Percentiles rank a stretch among this genome's conserved stretches.
Conservation (phyloP, 2,888 invertebrate genomes). For the Archips xylosteana region DNA sequence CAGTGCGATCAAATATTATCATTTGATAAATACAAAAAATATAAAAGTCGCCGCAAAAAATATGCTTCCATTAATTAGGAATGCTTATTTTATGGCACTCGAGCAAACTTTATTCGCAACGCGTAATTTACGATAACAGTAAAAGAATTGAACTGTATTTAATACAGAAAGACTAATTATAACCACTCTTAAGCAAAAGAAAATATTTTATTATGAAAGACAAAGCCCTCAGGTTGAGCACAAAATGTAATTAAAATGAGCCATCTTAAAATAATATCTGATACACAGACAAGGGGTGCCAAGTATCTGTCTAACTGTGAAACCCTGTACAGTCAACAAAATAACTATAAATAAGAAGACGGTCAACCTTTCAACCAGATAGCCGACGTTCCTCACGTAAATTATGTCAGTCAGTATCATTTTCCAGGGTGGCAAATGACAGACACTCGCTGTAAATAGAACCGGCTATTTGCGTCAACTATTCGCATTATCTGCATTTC, state of each 20-base stretch:
- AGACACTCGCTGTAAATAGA: background rate
- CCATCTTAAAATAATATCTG: background rate
- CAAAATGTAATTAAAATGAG: background rate
- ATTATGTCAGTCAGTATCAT: background rate
- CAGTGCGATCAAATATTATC: background rate
- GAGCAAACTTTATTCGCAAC: background rate
- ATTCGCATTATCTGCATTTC: no score
- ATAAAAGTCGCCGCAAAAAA: background rate
- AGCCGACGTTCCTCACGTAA: background rate
- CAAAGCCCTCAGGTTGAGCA: background rate
- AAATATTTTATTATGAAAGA: background rate
- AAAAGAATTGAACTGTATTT: background rate
- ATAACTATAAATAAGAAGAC: background rate
- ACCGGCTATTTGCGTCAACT: background rate
- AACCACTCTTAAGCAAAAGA: background rate
- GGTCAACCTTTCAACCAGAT: background rate
- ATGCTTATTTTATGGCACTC: background rate
- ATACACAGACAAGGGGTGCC: background rate
- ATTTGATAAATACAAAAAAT: background rate
- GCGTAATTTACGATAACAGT: background rate
- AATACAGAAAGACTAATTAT: background rate
- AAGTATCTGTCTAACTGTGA: background rate
- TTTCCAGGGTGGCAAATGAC: background rate
- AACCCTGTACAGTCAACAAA: constrained; percentile 13
- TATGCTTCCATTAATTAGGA: background rate